Conservation (phyloP, 2,797 vertebrate genomes). For the Silurus lanzhouensis region DNA sequence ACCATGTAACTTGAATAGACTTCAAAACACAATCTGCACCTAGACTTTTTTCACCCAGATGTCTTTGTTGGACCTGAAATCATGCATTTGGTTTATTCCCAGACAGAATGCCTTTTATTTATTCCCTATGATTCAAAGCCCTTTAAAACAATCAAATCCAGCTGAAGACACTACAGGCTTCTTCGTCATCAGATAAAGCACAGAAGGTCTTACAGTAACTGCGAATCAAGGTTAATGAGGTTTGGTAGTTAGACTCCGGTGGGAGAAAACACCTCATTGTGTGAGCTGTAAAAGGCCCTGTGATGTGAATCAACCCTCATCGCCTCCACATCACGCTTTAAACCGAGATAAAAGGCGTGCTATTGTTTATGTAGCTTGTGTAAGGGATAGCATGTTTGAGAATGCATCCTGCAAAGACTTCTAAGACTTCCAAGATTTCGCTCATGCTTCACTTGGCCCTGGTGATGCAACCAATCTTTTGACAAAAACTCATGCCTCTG, state of each 20-base stretch:
- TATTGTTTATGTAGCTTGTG: conserved; percentile 36
- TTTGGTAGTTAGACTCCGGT: neutral
- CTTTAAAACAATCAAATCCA: conserved; percentile 15
- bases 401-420: conserved; percentile 38
- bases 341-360: conserved; percentile 29
- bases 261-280: neutral
- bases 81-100: neutral
- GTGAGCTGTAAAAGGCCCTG: conserved; percentile 13
- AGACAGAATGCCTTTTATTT: conserved; percentile 30
- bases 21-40: neutral
- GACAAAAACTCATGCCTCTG: neutral
- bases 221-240: neutral
- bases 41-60: neutral
- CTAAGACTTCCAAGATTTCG: conserved; percentile 24
- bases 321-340: neutral
- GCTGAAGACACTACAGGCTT: neutral
- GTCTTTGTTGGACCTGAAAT: neutral
- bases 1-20: neutral
- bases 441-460: conserved; percentile 29
- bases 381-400: conserved; percentile 33
- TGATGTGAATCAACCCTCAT: conserved; percentile 30
- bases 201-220: conserved; percentile 10
- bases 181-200: conserved; percentile 21
- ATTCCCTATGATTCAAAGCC: neutral
- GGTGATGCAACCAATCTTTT: conserved; percentile 7